A percentile compares a stretch with the other conserved stretches of the same genome.
These are phyloP conservation scores for Empidonax traillii DNA, from an alignment of 2,113 vertebrate species.

Conservation along the genomic window DNA sequence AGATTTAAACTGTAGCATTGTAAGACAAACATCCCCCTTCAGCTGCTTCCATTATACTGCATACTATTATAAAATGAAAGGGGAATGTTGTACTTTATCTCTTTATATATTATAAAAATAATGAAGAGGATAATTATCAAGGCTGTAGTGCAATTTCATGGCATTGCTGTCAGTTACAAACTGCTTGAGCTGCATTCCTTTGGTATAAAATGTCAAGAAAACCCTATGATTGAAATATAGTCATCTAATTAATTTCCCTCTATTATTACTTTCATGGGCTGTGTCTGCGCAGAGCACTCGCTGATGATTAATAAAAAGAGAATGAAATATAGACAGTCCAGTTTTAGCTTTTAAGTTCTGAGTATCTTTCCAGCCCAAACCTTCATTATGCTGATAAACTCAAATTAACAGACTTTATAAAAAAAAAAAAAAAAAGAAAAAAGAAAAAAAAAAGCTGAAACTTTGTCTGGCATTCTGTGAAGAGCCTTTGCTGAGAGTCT, in stretches of 20 bases:
- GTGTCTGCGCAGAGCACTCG: background rate
- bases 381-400: constrained; percentile 28
- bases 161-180: constrained; percentile 62
- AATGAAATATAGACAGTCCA: background rate
- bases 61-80: constrained; percentile 62
- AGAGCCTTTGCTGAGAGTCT: background rate
- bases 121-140: constrained; percentile 71
- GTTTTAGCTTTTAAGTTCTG: constrained; percentile 49
- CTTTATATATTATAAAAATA: constrained; percentile 70
- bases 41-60: constrained; percentile 42
- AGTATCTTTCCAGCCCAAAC: background rate
- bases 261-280: constrained; percentile 47
- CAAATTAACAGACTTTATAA: background rate
- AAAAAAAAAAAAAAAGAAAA: background rate
- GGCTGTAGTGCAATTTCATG: constrained; percentile 52
- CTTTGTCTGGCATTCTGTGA: background rate
- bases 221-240: constrained; percentile 60
- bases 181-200: constrained; percentile 48
- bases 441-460: background rate
- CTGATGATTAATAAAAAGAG: constrained; percentile 32
- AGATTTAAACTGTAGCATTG: constrained; percentile 39
- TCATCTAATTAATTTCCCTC: constrained; percentile 68
- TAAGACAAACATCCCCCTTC: constrained; percentile 40
- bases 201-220: constrained; percentile 57
- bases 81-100: constrained; percentile 46